Evolutionary conservation across 2,113 vertebrate species (phyloP), one percentile per base, ranked within the genome.

Genomic region (Chloebia gouldiae): DNA sequence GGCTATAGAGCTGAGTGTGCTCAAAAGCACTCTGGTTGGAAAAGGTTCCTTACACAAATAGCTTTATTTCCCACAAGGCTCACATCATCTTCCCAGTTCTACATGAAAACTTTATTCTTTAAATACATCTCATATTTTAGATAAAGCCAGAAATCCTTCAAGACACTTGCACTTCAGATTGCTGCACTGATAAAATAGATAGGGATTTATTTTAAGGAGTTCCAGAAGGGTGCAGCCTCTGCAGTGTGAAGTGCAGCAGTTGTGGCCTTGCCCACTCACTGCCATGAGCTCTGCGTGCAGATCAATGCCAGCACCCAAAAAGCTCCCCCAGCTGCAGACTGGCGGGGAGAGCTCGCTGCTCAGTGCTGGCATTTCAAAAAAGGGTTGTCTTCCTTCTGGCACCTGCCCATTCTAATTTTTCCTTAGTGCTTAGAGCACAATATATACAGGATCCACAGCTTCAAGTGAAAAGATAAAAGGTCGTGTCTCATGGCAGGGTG

Each of bases 71-170:
- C 77, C 82, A 83, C 64, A 95, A 86, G 59, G 86, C 60, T 95
- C 72, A n/a, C 82, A 93, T 81, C 47, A 45, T 79, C 75, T 79
- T 63, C 85, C 69, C 81, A 37, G 63, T 31, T 88, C 92, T 68
- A 92, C 59, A 84, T 2, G 15, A 93, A 96, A 97, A 57, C 21
- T 39, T 86, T 21, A 66, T 87, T 49, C 95, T 80, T 88, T 5
- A 92, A 97, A 94, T 78, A 70, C 31, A 89, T 91, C 96, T 96
- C 59, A 66, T 86, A 64, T 93, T 97, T 97, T 63, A 86, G 93
- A 87, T 79, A 71, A 95, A 93, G 84, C 2, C 1, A 96, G 92
- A 93, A 97, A 91, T 82, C 15, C 7, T 95, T 89, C 90, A 80
- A 81, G 84, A 81, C 6, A 28, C 88, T 91, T 93, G 88, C 93